Percentiles rank a stretch among this genome's conserved stretches.
Conservation (phyloP, 2,888 invertebrate species). For the Drosophila paramelanica region DNA sequence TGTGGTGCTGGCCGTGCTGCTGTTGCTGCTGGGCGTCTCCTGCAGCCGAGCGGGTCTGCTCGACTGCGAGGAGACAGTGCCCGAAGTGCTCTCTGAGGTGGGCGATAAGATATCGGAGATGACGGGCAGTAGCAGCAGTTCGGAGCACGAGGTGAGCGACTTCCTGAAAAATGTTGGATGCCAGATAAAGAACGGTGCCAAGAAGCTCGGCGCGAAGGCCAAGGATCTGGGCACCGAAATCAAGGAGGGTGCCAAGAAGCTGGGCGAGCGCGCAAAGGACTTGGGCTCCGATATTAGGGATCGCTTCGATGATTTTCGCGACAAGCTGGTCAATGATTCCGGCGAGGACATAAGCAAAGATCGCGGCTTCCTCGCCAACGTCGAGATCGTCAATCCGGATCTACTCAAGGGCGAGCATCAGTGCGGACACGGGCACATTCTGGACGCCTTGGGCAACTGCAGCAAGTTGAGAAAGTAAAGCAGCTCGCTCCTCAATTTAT, state of each 20-base stretch:
- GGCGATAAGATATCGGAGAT: constrained; percentile 65
- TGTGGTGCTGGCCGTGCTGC: constrained; percentile 45
- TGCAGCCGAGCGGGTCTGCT: constrained; percentile 66
- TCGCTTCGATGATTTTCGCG: constrained; percentile 79
- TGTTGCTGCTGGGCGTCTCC: constrained; percentile 42
- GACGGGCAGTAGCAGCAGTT: constrained; percentile 48
- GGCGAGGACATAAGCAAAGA: constrained; percentile 66
- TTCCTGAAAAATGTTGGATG: constrained; percentile 82
- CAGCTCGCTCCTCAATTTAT: constrained; percentile 16
- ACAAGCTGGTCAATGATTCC: constrained; percentile 75
- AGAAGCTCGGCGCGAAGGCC: constrained; percentile 77
- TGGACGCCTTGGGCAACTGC: constrained; percentile 83
- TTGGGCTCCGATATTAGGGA: constrained; percentile 77
- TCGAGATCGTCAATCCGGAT: constrained; percentile 82
- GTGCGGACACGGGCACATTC: constrained; percentile 82
- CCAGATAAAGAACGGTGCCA: constrained; percentile 77
- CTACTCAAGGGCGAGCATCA: constrained; percentile 81
- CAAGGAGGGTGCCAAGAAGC: constrained; percentile 79
- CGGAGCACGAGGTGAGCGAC: constrained; percentile 76
- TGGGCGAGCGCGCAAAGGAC: constrained; percentile 79
- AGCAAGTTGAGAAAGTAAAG: constrained; percentile 79
- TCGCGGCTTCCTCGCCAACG: constrained; percentile 72
- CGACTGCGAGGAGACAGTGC: constrained; percentile 77
- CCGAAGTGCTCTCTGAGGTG: constrained; percentile 53
- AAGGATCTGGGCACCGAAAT: constrained; percentile 79